Percentiles rank a stretch among this genome's conserved stretches.
Conservation (phyloP, 2,888 invertebrate genomes). For the Ichneumoninae sp. region DNA sequence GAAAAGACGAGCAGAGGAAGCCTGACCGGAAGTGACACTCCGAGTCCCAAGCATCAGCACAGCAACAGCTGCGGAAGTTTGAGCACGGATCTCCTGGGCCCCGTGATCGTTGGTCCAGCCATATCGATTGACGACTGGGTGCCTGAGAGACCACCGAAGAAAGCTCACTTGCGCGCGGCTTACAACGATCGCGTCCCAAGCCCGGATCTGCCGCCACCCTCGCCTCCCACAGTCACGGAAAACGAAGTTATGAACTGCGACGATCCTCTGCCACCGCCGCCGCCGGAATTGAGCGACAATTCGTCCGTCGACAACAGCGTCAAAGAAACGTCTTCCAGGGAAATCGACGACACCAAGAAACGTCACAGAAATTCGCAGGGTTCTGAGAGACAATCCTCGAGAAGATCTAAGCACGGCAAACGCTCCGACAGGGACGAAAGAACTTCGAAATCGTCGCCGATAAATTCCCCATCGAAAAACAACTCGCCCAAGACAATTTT, state of each 20-base stretch:
- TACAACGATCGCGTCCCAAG: conserved; percentile 86
- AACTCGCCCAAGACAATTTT: conserved; percentile 58
- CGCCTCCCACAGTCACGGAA: conserved; percentile 87
- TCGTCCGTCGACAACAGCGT: conserved; percentile 67
- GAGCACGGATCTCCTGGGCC: conserved; percentile 87
- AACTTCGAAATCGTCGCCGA: conserved; percentile 71
- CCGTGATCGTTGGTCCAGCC: conserved; percentile 87
- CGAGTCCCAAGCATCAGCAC: conserved; percentile 85
- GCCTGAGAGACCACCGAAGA: conserved; percentile 92
- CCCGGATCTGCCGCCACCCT: conserved; percentile 88
- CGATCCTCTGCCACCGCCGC: conserved; percentile 89
- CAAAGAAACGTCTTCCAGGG: conserved; percentile 72
- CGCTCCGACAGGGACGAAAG: conserved; percentile 73
- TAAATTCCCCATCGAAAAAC: conserved; percentile 71
- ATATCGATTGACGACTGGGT: conserved; percentile 89
- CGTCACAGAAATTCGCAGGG: conserved; percentile 72
- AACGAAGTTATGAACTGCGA: conserved; percentile 87
- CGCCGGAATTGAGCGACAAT: conserved; percentile 85
- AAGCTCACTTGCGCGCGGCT: conserved; percentile 87
- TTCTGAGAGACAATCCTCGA: conserved; percentile 78
- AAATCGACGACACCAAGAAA: conserved; percentile 69
- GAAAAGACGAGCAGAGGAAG: conserved; percentile 78
- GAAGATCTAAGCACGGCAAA: conserved; percentile 77
- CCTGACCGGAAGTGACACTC: conserved; percentile 69
- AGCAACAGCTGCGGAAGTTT: conserved; percentile 87